Conservation (phyloP, 2,797 vertebrate genomes). For the Paramormyrops hopkinsi region DNA sequence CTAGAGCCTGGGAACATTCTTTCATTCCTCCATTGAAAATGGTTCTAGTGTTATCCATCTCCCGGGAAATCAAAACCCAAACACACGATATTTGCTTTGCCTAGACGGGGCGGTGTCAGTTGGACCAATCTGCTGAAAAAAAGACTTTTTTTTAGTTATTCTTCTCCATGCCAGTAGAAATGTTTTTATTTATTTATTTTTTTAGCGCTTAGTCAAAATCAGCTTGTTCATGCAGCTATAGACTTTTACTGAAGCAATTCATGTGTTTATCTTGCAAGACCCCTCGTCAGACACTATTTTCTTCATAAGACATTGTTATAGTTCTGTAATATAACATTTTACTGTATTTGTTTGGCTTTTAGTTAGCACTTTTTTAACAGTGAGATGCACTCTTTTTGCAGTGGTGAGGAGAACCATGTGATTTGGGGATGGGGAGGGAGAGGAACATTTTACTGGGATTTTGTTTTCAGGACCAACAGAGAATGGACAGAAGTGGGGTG, state of each 20-base stretch:
- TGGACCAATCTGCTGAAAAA: background rate
- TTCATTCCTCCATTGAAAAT: slow-evolving; percentile 10
- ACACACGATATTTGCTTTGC: background rate
- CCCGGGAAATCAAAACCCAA: background rate
- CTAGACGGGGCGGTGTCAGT: background rate
- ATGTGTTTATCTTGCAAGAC: background rate
- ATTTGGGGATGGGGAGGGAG: background rate
- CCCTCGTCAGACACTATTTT: background rate
- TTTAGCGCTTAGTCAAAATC: background rate
- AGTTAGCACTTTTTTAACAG: background rate
- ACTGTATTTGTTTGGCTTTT: background rate
- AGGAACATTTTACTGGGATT: background rate
- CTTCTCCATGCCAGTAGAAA: background rate
- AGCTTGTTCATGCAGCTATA: background rate
- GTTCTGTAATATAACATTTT: background rate
- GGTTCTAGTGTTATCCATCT: background rate
- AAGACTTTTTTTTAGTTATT: background rate
- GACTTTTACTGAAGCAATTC: background rate
- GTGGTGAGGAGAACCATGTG: background rate
- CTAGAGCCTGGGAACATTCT: slow-evolving; percentile 22
- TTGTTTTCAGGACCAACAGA: background rate
- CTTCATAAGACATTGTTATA: background rate
- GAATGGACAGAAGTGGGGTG: background rate
- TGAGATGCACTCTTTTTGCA: background rate
- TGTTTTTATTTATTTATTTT: background rate